phyloP scores from a whole-genome alignment of 2,888 invertebrate genomes.

The Heliconius charithonia region DNA sequence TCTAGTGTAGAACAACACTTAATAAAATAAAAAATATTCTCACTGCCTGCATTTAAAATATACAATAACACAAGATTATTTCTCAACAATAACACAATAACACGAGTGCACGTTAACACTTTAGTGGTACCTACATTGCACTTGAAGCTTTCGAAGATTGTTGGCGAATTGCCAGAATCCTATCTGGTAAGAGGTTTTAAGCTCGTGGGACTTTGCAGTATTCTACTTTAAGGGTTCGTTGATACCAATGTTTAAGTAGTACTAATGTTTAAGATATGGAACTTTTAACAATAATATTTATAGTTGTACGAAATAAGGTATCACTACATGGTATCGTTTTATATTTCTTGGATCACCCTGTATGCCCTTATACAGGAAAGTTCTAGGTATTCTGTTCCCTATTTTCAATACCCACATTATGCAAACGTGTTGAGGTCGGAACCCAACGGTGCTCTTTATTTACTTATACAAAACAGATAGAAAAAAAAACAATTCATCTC shows the following conservation, averaged over 20 bases:
- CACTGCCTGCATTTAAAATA: not conserved
- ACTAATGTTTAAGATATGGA: not conserved
- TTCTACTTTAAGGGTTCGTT: not conserved
- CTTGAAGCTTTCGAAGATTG: constrained; percentile 13
- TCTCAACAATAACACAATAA: constrained; percentile 1
- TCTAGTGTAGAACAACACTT: too few species aligned
- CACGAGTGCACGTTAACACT: not conserved
- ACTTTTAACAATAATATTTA: too few species aligned
- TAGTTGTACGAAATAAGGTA: too few species aligned
- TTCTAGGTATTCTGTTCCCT: not conserved
- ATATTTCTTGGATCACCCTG: too few species aligned
- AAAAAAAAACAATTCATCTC: too few species aligned
- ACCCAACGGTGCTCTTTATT: too few species aligned
- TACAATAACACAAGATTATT: not conserved
- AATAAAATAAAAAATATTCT: not conserved
- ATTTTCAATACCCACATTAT: too few species aligned
- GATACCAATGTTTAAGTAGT: not conserved
- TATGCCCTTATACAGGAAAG: too few species aligned
- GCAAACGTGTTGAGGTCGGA: too few species aligned
- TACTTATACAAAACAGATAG: too few species aligned
- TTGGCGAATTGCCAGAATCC: constrained; percentile 22
- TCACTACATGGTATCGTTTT: not conserved
- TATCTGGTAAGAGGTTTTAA: constrained; percentile 3
- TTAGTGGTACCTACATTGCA: not conserved
- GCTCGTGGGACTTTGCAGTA: constrained; percentile 7